Conservation (phyloP, 2,113 vertebrate genomes). For the Aptenodytes forsteri region DNA sequence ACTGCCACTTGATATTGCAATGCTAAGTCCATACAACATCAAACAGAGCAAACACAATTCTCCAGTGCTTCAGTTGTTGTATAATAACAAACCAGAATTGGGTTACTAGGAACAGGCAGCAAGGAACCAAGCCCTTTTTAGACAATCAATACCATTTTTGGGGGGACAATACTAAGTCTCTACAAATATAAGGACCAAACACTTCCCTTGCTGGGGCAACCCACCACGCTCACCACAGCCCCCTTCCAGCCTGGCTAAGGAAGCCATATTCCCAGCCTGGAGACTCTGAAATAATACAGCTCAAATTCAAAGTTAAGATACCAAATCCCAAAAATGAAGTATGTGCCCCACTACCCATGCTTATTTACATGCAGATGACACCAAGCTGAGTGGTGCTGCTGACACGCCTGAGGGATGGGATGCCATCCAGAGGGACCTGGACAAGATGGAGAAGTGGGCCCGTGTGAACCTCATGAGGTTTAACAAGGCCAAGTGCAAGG, state of each 20-base stretch:
- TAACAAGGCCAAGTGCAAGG: not conserved
- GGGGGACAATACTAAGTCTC: not conserved
- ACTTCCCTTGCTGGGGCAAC: not conserved
- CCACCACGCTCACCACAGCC: not conserved
- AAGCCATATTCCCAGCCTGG: not conserved
- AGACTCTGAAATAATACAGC: not conserved
- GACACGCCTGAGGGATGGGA: not conserved
- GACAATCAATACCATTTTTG: not conserved
- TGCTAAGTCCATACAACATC: not conserved
- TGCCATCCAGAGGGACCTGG: not conserved
- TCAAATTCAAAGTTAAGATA: not conserved
- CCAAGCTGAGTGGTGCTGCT: not conserved
- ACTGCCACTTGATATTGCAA: not conserved
- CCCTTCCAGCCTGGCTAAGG: not conserved
- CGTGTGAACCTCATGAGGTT: not conserved
- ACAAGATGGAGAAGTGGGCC: not conserved
- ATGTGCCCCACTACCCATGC: not conserved
- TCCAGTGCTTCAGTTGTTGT: not conserved
- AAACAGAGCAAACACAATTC: not conserved
- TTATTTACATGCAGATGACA: not conserved
- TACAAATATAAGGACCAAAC: not conserved
- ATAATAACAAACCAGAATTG: not conserved
- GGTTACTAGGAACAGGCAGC: not conserved
- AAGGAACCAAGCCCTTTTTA: not conserved
- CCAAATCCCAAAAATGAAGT: not conserved